Evolutionary conservation across 2,797 vertebrate species (phyloP).

Genomic region (Fistularia commersonii): DNA sequence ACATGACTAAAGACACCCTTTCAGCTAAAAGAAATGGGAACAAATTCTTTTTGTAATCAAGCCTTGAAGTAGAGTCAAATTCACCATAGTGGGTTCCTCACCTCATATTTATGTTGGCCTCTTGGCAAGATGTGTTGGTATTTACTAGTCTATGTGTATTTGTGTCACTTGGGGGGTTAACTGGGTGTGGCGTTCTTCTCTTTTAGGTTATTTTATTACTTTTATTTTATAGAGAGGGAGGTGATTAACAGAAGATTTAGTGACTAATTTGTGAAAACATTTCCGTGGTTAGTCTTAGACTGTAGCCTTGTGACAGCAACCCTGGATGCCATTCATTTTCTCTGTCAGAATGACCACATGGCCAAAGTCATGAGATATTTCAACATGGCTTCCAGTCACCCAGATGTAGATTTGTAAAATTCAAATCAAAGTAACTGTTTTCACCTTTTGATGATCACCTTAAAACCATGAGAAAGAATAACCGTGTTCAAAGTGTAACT

Average conservation of each 20-base stretch:
- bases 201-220: slow-evolving; percentile 44
- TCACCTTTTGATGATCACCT: background rate
- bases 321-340: slow-evolving; percentile 58
- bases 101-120: slow-evolving; percentile 3
- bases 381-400: slow-evolving; percentile 50
- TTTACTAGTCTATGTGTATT: background rate
- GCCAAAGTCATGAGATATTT: slow-evolving; percentile 54
- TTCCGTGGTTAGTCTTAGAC: slow-evolving; percentile 47
- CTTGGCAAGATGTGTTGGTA: slow-evolving; percentile 16
- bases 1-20: too few species aligned
- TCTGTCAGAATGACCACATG: slow-evolving; percentile 47
- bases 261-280: slow-evolving; percentile 70
- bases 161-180: background rate
- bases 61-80: too few species aligned
- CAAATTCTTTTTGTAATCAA: too few species aligned
- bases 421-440: background rate
- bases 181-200: slow-evolving; percentile 30
- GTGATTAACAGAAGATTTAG: slow-evolving; percentile 54
- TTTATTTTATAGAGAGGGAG: slow-evolving; percentile 62
- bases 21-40: too few species aligned
- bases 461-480: too few species aligned
- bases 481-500: too few species aligned
- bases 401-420: background rate
- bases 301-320: slow-evolving; percentile 58
- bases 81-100: background rate